Percentiles rank a stretch among this genome's conserved stretches.
phyloP scores from a whole-genome alignment of 2,113 vertebrate genomes.

The Takifugu bimaculatus region DNA sequence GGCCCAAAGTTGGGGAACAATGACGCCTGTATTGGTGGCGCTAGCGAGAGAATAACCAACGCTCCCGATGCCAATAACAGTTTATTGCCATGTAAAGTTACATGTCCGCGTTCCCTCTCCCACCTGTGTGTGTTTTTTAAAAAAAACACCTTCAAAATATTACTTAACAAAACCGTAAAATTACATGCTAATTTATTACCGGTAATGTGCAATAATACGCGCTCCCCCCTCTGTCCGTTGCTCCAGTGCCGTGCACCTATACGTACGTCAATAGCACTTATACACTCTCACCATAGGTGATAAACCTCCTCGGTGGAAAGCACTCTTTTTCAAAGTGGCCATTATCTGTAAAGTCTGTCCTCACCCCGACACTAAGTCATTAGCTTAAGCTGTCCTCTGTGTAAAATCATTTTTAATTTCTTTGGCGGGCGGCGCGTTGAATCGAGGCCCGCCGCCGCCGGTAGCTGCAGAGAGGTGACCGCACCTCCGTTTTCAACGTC shows the following conservation, averaged over 20 bases:
- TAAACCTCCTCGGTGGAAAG: slow-evolving; percentile 70
- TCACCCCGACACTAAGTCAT: slow-evolving; percentile 66
- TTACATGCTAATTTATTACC: slow-evolving; percentile 65
- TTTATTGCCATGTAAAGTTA: slow-evolving; percentile 25
- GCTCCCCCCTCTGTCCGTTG: slow-evolving; percentile 50
- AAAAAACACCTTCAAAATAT: slow-evolving; percentile 58
- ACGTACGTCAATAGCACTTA: slow-evolving; percentile 66
- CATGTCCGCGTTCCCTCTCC: slow-evolving; percentile 28
- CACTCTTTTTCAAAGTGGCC: slow-evolving; percentile 70
- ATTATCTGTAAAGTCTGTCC: slow-evolving; percentile 69
- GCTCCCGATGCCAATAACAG: neutral
- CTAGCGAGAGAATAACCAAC: slow-evolving; percentile 9
- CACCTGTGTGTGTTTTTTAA: slow-evolving; percentile 29
- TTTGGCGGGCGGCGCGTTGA: slow-evolving; percentile 32
- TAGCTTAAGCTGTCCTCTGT: slow-evolving; percentile 68
- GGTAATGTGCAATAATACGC: slow-evolving; percentile 62
- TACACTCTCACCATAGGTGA: slow-evolving; percentile 69
- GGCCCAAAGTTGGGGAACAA: slow-evolving; percentile 59
- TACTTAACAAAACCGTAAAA: slow-evolving; percentile 60
- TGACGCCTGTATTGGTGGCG: slow-evolving; percentile 58
- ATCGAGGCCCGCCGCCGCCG: neutral
- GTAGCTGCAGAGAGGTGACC: too few species aligned
- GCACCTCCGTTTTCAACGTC: neutral
- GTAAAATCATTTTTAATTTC: slow-evolving; percentile 59
- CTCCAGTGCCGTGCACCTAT: slow-evolving; percentile 54